These are phyloP conservation scores for Poecile atricapillus DNA, from an alignment of 2,113 vertebrate species.

Conservation along the genomic window DNA sequence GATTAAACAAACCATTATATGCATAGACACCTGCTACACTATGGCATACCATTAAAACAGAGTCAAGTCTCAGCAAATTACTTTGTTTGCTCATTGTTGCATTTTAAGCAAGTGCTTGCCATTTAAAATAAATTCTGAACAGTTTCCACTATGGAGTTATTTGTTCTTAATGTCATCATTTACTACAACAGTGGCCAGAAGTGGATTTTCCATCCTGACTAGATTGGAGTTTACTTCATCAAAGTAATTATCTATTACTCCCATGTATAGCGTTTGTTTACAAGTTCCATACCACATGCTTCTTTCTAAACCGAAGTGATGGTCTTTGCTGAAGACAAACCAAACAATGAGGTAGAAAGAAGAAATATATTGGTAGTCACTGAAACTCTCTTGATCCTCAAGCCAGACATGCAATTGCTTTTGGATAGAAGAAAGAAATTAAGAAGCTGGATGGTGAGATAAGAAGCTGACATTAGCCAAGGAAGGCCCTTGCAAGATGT, in stretches of 20 bases:
- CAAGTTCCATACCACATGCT: neutral
- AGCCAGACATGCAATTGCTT: neutral
- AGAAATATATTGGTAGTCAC: neutral
- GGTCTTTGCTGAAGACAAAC: slow-evolving; percentile 7
- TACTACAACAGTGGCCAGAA: neutral
- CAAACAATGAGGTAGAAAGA: slow-evolving; percentile 4
- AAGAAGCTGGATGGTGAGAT: neutral
- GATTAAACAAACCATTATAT: slow-evolving; percentile 30
- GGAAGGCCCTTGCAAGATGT: neutral
- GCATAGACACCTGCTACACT: slow-evolving; percentile 36
- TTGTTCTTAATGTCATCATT: neutral
- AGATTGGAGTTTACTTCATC: slow-evolving; percentile 30
- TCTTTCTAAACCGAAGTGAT: neutral
- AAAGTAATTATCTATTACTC: slow-evolving; percentile 10
- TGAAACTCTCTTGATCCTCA: neutral
- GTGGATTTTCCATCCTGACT: slow-evolving; percentile 26
- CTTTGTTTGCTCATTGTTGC: neutral
- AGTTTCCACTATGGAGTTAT: neutral
- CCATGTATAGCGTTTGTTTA: neutral
- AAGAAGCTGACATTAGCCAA: neutral
- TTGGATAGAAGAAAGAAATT: neutral
- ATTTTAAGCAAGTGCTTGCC: slow-evolving; percentile 1
- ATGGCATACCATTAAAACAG: neutral
- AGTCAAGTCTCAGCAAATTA: slow-evolving; percentile 18
- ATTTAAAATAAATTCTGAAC: slow-evolving; percentile 22